Conservation (phyloP, 2,113 vertebrate genomes). For the Pontoporia blainvillei region DNA sequence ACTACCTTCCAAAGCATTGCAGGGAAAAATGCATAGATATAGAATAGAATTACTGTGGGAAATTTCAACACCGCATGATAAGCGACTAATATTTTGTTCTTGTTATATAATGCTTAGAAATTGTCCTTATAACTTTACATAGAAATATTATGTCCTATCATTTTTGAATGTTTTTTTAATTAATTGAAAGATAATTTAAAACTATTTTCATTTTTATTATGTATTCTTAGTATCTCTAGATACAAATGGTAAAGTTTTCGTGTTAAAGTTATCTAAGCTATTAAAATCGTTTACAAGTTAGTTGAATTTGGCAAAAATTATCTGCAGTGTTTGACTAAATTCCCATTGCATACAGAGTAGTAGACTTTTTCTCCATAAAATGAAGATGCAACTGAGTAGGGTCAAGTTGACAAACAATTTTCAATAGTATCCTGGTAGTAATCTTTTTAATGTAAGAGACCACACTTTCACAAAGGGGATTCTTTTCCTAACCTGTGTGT, state of each 20-base stretch:
- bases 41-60: neutral
- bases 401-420: neutral
- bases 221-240: neutral
- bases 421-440: neutral
- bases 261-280: neutral
- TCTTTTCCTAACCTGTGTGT: constrained; percentile 32
- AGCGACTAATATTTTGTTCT: neutral
- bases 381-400: neutral
- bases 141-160: neutral
- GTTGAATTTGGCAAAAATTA: neutral
- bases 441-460: neutral
- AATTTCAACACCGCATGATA: neutral
- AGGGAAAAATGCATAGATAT: neutral
- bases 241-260: neutral
- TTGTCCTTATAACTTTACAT: neutral
- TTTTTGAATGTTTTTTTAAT: neutral
- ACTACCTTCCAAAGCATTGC: neutral
- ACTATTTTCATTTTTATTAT: neutral
- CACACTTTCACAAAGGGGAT: neutral
- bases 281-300: neutral
- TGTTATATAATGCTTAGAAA: neutral
- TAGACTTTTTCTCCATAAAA: neutral
- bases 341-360: neutral
- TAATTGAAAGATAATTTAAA: neutral
- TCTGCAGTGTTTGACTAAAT: neutral